Conservation (phyloP, 2,113 vertebrate genomes). For the Caretta caretta region DNA sequence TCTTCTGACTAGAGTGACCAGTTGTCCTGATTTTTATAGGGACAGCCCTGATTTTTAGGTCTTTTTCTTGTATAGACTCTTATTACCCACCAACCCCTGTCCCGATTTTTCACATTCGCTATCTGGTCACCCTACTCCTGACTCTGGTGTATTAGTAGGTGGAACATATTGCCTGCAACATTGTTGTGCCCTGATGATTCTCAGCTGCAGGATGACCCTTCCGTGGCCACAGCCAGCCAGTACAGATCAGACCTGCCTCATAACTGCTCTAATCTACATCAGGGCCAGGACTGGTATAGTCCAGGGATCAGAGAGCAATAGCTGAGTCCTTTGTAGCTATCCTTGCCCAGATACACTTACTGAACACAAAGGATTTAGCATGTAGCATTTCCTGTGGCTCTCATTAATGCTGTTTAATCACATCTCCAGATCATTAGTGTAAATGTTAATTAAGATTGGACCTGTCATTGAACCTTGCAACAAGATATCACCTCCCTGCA, state of each 20-base stretch:
- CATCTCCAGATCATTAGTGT: neutral
- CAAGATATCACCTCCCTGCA: neutral
- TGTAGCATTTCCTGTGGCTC: neutral
- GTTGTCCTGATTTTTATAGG: too few species aligned
- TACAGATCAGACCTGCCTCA: neutral
- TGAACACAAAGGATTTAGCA: neutral
- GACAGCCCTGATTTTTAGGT: too few species aligned
- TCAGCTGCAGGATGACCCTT: neutral
- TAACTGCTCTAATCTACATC: neutral
- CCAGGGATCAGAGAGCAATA: neutral
- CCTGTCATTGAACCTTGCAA: neutral
- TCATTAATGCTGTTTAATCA: neutral
- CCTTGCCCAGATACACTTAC: neutral
- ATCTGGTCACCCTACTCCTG: neutral
- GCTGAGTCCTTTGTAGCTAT: neutral
- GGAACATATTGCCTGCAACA: neutral
- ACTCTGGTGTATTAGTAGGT: neutral
- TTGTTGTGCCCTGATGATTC: too few species aligned
- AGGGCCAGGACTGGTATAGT: neutral
- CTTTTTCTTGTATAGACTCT: too few species aligned
- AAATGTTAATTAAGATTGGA: neutral
- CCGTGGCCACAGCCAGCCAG: neutral
- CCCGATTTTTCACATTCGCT: too few species aligned
- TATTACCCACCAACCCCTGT: too few species aligned
- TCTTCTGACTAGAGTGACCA: neutral